Evolutionary conservation across 2,797 vertebrate species (phyloP).

Genomic region (Clarias pachynema): DNA sequence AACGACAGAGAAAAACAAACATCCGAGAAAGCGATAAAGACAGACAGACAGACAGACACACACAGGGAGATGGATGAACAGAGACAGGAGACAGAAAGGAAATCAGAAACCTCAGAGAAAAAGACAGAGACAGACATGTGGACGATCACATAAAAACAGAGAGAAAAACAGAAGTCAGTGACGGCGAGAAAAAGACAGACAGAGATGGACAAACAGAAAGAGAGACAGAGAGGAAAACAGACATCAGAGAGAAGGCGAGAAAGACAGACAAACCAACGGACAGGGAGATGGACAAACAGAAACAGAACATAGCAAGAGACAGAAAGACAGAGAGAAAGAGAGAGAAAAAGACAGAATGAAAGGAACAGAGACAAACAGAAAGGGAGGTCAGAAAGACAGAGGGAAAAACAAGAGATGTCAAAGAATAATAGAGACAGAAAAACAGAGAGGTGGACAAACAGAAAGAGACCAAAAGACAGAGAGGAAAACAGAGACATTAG

Average conservation of each 20-base stretch:
- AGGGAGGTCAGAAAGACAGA: not conserved
- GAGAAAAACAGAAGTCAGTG: too few species aligned
- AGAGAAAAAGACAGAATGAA: not conserved
- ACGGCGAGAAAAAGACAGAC: too few species aligned
- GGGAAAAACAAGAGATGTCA: not conserved
- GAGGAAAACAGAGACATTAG: not conserved
- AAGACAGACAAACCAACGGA: too few species aligned
- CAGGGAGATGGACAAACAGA: not conserved
- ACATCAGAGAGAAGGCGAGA: too few species aligned
- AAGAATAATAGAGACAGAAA: too few species aligned
- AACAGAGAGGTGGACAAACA: not conserved
- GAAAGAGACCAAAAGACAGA: not conserved
- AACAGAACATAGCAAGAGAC: not conserved
- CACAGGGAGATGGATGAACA: not conserved
- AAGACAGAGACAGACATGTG: too few species aligned
- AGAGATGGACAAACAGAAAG: not conserved
- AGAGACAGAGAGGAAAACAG: too few species aligned
- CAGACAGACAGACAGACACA: too few species aligned
- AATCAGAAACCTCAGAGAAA: not conserved
- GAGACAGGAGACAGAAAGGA: too few species aligned
- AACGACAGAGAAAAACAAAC: not conserved
- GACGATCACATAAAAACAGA: too few species aligned
- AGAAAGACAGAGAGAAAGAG: not conserved
- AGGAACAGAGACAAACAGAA: not conserved
- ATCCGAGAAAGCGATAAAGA: not conserved